Base-by-base conservation (phyloP, 2,888 invertebrate genomes). In the Caenorhabditis doughertyi region DNA sequence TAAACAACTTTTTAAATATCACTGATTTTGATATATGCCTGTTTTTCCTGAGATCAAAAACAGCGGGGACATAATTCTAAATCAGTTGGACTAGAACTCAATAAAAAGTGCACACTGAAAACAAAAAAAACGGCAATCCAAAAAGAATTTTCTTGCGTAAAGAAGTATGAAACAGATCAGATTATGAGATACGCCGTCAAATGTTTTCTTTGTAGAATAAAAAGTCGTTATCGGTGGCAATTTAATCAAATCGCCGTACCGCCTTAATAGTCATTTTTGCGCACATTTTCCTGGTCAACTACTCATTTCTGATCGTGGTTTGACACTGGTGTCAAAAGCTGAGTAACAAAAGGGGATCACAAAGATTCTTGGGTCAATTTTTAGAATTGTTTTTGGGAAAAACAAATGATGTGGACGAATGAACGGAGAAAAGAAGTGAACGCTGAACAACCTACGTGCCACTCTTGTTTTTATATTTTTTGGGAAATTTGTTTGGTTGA, bases 191-290 rank as follows among this genome's bases (percentile, higher is more conserved):
- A 23, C 18, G 49, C 49, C 49, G 65, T 32, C 51, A 65, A 65
- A 35, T 44, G 5, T 44, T 62, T 62, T 39, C 13, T 18, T 42
- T 58, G 16, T 55, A 7, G 62, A 25, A 77, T 35, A 16, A 47
- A 32, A 70, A 77, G 68, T 68, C 32, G 77, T 62, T 68, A 44
- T 51, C n/a, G 53, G 2, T 25, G 21, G 53, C 51, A n/a, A 42
- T 77, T 77, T 68, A 79, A 79, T 71, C 79, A 79, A 56, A 56
- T 47, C 29, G 29, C n/a, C 27, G 13, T 25, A 47, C 32, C 58
- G 56, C 56, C 32, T 39, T 74, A 58, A 73, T 29, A 73, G 60
- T 65, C 39, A 27, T 73, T 64, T 62, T 42, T 51, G 25, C 53
- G 53, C 51, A n/a, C 11, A 51, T 51, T 65, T 65, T 51, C 23